Evolutionary conservation across 2,113 vertebrate species (phyloP).

Genomic region (Tylochromis polylepis): DNA sequence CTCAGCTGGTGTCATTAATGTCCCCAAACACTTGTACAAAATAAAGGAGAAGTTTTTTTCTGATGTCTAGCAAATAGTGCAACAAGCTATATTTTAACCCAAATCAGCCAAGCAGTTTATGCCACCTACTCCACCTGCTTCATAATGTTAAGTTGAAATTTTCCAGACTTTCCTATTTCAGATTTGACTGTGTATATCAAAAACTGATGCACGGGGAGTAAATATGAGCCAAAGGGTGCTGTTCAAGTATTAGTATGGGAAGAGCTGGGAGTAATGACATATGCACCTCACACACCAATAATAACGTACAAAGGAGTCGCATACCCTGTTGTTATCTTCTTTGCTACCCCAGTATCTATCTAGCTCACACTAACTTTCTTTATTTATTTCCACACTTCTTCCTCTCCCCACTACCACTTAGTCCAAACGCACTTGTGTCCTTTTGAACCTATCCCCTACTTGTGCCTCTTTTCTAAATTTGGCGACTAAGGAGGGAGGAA

Average conservation of each 20-base stretch:
- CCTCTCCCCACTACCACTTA: neutral
- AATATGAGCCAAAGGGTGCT: neutral
- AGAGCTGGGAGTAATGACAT: neutral
- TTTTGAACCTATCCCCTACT: neutral
- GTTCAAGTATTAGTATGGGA: neutral
- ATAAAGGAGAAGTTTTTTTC: neutral
- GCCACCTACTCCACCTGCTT: neutral
- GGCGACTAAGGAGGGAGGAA: neutral
- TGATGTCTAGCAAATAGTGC: neutral
- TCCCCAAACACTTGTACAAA: neutral
- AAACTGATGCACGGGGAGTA: neutral
- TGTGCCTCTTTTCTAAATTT: neutral
- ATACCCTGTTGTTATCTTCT: neutral
- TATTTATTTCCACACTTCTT: neutral
- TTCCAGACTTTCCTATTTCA: neutral
- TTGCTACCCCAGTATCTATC: neutral
- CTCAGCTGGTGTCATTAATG: neutral
- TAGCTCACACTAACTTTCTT: neutral
- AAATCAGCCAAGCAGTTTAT: neutral
- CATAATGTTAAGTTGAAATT: neutral
- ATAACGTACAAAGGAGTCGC: neutral
- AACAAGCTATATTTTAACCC: neutral
- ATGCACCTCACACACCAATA: neutral
- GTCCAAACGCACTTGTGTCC: neutral
- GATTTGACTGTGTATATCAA: neutral